Conservation (phyloP, 2,113 vertebrate genomes). For the Falcunculus frontatus region DNA sequence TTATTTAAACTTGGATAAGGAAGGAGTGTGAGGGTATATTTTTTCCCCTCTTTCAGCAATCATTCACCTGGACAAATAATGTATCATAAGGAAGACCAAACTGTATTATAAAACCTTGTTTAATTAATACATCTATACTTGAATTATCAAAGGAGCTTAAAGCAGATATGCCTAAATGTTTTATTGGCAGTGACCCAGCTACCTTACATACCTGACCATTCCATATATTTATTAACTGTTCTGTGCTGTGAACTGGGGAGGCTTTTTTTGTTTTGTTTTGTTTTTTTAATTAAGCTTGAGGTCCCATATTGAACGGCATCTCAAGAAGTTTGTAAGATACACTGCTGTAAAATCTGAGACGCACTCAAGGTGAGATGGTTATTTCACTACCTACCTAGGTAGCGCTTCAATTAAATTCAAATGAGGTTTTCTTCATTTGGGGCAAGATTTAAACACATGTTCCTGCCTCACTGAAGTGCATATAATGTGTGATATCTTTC, state of each 20-base stretch:
- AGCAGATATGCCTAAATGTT: not conserved
- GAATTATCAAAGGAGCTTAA: not conserved
- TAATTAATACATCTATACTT: not conserved
- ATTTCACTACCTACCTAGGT: rapidly evolving
- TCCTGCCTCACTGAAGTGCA: not conserved
- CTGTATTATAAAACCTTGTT: not conserved
- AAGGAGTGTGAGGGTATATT: not conserved
- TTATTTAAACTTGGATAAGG: not conserved
- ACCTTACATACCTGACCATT: not conserved
- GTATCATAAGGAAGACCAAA: not conserved
- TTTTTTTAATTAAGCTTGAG: not conserved
- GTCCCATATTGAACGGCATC: not conserved
- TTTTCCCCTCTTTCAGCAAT: not conserved
- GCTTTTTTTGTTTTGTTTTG: not conserved
- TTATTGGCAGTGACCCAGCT: not conserved
- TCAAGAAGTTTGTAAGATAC: not conserved
- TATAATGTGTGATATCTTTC: not conserved
- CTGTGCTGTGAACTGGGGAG: not conserved
- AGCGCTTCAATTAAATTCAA: not conserved
- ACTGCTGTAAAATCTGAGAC: not conserved
- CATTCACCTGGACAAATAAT: not conserved
- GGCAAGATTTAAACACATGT: not conserved
- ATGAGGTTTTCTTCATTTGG: not conserved
- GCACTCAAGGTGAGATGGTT: not conserved
- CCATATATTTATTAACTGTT: not conserved